A percentile compares a stretch with the other conserved stretches of the same genome.
Conservation (phyloP, 2,113 vertebrate genomes). For the Oostethus manadensis region DNA sequence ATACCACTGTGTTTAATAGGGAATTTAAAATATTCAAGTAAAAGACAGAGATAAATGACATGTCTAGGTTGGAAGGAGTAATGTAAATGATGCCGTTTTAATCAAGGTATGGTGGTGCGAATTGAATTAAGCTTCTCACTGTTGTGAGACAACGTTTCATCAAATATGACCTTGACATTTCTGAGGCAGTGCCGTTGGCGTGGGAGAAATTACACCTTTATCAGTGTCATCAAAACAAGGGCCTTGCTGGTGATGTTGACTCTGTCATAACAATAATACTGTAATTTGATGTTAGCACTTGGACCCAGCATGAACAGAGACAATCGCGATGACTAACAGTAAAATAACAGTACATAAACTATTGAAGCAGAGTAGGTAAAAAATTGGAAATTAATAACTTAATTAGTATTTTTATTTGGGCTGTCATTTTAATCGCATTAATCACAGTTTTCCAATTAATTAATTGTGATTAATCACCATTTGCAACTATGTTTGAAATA, state of each 20-base stretch:
- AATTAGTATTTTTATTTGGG: too few relatives aligned
- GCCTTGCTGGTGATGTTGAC: constrained; percentile 7
- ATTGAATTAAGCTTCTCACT: constrained; percentile 8
- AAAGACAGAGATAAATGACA: neutral
- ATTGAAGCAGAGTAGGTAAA: too few relatives aligned
- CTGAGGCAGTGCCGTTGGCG: neutral
- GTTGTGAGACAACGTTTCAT: constrained; percentile 3
- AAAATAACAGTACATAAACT: neutral
- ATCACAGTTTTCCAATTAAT: too few relatives aligned
- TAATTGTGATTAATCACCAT: too few relatives aligned
- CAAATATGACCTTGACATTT: constrained; percentile 14
- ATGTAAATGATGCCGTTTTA: constrained; percentile 8
- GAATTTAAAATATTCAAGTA: neutral
- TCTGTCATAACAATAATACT: neutral
- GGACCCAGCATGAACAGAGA: neutral
- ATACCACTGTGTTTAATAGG: neutral
- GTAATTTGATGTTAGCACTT: neutral
- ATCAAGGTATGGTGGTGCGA: constrained; percentile 6
- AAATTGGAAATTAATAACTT: too few relatives aligned
- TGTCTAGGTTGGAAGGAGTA: neutral
- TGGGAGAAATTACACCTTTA: neutral
- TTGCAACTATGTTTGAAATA: too few relatives aligned
- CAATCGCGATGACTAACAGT: neutral
- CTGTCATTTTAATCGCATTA: too few relatives aligned
- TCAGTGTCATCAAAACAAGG: constrained; percentile 8